These are phyloP conservation scores for Fabriciana adippe DNA, from an alignment of 2,888 invertebrate species.

Conservation along the genomic window DNA sequence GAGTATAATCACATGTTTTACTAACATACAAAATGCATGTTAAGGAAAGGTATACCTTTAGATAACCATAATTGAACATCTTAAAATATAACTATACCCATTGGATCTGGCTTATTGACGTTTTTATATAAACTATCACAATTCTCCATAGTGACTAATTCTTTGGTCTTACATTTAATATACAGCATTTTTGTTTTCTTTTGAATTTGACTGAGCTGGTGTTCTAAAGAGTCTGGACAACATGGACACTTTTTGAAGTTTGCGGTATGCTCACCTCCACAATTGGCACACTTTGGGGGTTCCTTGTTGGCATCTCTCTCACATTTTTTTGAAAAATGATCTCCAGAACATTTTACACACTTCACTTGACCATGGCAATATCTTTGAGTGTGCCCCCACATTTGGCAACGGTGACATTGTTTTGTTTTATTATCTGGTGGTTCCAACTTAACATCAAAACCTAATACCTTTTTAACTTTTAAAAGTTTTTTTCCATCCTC, in stretches of 20 bases:
- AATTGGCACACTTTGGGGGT: conserved; percentile 63
- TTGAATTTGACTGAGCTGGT: conserved; percentile 17
- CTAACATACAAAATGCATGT: background rate
- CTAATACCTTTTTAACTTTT: conserved; percentile 50
- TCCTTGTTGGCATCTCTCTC: conserved; percentile 43
- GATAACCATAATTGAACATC: background rate
- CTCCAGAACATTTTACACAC: conserved; percentile 69
- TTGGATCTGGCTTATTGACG: conserved; percentile 14
- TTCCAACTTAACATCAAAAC: conserved; percentile 55
- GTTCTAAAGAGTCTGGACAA: conserved; percentile 36
- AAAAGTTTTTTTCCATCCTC: conserved; percentile 52
- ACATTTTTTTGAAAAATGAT: conserved; percentile 61
- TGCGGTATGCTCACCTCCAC: conserved; percentile 57
- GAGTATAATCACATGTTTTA: conserved; percentile 2
- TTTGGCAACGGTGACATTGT: conserved; percentile 70
- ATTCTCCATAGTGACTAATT: conserved; percentile 31
- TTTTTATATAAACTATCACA: conserved; percentile 29
- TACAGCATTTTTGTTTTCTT: conserved; percentile 14
- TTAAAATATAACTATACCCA: conserved; percentile 15
- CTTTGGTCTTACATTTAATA: background rate
- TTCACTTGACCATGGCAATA: conserved; percentile 58
- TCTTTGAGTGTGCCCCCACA: conserved; percentile 67
- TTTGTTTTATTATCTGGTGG: conserved; percentile 51
- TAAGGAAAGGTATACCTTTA: background rate
- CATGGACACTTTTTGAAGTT: conserved; percentile 54